phyloP scores from a whole-genome alignment of 2,113 vertebrate species.

The Ornithorhynchus anatinus region DNA sequence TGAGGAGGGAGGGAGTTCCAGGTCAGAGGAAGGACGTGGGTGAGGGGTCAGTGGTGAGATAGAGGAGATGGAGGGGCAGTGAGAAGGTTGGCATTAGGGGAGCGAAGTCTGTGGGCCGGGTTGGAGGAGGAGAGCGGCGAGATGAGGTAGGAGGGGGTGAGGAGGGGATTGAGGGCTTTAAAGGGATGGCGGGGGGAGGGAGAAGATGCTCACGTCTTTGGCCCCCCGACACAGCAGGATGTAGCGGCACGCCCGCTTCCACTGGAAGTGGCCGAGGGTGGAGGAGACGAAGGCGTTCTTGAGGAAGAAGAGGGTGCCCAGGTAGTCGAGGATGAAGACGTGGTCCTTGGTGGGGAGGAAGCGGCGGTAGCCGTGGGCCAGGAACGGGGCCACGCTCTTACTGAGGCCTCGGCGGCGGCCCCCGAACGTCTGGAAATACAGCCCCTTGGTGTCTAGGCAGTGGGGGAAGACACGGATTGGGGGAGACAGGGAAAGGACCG shows the following conservation, averaged over 20 bases:
- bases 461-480: too few species aligned
- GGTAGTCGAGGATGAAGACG: constrained; percentile 67
- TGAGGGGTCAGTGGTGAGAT: too few species aligned
- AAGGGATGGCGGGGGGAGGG: not conserved
- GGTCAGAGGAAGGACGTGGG: too few species aligned
- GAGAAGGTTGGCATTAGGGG: too few species aligned
- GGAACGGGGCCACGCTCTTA: constrained; percentile 52
- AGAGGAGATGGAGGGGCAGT: too few species aligned
- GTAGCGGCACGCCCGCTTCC: constrained; percentile 61
- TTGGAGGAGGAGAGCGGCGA: too few species aligned
- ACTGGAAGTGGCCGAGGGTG: constrained; percentile 57
- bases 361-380: constrained; percentile 68
- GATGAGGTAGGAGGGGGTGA: too few species aligned
- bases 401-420: constrained; percentile 52
- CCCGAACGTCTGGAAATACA: constrained; percentile 67
- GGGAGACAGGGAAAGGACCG: constrained; percentile 39
- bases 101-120: too few species aligned
- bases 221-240: constrained; percentile 61
- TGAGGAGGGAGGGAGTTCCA: too few species aligned
- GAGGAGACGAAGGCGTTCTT: constrained; percentile 62
- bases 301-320: constrained; percentile 69
- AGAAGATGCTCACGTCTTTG: constrained; percentile 60
- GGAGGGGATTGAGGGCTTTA: not conserved
- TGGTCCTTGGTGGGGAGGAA: constrained; percentile 71
- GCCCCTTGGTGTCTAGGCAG: constrained; percentile 68